phyloP scores from a whole-genome alignment of 2,797 vertebrate species.

The Leucoraja ocellata region DNA sequence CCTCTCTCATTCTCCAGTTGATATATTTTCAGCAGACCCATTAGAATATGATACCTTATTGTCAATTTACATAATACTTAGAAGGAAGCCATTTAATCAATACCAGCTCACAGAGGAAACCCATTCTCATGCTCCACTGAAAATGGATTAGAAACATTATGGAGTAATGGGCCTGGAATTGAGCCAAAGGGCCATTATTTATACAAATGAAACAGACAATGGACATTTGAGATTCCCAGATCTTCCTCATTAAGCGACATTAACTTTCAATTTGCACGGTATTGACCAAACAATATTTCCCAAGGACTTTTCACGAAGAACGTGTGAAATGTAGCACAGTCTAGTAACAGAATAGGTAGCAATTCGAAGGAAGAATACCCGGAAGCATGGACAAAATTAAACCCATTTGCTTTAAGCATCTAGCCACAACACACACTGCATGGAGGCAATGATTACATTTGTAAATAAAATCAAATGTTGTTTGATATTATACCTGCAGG shows the following conservation, averaged over 20 bases:
- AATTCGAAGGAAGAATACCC: background rate
- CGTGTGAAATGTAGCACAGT: background rate
- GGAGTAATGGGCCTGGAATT: background rate
- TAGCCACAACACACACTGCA: background rate
- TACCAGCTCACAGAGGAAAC: too few relatives aligned
- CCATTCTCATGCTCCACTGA: background rate
- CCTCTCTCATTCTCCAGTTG: background rate
- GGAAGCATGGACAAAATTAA: too few relatives aligned
- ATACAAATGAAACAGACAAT: background rate
- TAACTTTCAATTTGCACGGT: background rate
- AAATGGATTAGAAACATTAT: background rate
- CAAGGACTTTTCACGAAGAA: background rate
- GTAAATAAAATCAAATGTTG: background rate
- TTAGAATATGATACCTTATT: background rate
- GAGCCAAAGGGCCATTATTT: background rate
- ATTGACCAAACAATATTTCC: background rate
- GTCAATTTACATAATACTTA: too few relatives aligned
- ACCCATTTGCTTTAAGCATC: background rate
- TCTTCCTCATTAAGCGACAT: background rate
- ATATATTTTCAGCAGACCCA: background rate
- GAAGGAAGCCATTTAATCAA: too few relatives aligned
- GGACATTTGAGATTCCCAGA: background rate
- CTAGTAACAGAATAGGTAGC: background rate
- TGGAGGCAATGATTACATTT: background rate
- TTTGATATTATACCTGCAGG: slow-evolving; percentile 64